Base-by-base conservation (phyloP, 2,888 invertebrate species). In the Cepaea hortensis region DNA sequence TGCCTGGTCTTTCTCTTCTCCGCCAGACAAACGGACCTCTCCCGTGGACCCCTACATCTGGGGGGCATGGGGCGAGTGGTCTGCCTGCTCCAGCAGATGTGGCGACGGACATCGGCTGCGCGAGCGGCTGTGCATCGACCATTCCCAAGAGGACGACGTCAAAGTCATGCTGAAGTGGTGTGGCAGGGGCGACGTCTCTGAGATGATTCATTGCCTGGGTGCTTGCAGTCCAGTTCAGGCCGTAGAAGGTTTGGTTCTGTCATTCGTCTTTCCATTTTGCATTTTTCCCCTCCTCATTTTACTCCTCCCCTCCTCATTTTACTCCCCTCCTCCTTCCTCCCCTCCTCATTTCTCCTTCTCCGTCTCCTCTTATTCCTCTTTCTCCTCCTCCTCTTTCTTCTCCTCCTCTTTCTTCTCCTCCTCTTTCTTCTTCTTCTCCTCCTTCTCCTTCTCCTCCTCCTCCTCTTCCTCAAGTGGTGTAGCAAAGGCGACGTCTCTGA, bases 31-130 rank as follows among this genome's bases (percentile, higher is more conserved):
- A 46, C 23, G 65, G 50, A 11, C 68, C n/a, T 46, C 76, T 15
- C 62, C 50, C 15, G 11, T 46, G 15, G 20, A 55, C 15, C 85
- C 85, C 3, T 85, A 23, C 72, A 18, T 81, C n/a, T 85, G 85
- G 85, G 81, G 81, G 13, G 50, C 15, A 15, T 85, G 85, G 85
- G 81, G 85, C 2, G 20, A 81, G 65, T 85, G 81, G 81, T 81
- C 85, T 7, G 46, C 7, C 18, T 85, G 85, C 35, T 85, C 85
- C 13, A 73, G 61, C 23, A 18, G 6, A 3, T 85, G 85, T 76
- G 85, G 81, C 3, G 81, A 75, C 46, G 85, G 85, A 0, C 7
- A 13, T 0, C 61, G 55, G 11, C 13, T n/a, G n/a, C 73, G 85
- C 48, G 11, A 13, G 15, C 73, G 85, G 15, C 13, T 72, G 3